A percentile compares a stretch with the other conserved stretches of the same genome.
These are phyloP conservation scores for Stichopus horrens DNA, from an alignment of 53 echinoderm and acorn worm genomes.

Conservation along the genomic window DNA sequence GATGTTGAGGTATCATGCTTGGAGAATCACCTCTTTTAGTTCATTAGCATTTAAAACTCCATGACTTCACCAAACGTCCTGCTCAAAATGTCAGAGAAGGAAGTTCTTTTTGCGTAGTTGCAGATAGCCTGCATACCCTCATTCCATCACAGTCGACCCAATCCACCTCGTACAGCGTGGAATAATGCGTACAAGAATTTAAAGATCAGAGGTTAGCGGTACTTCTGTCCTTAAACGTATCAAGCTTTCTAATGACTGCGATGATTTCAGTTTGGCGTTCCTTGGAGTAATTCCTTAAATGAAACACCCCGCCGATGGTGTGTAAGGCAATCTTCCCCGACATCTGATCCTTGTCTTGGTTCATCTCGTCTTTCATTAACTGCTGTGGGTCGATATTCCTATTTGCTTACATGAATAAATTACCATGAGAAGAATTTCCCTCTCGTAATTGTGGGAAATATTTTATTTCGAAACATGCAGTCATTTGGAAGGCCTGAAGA, in stretches of 20 bases:
- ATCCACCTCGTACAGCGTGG: too few relatives aligned
- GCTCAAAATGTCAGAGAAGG: too few relatives aligned
- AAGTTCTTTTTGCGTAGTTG: too few relatives aligned
- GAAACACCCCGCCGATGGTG: not conserved
- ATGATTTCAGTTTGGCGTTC: not conserved
- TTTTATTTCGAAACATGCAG: not conserved
- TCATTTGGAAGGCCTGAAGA: not conserved
- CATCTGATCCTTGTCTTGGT: not conserved
- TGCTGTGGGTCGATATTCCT: not conserved
- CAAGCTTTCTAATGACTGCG: not conserved
- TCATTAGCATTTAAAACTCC: too few relatives aligned
- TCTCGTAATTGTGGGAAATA: not conserved
- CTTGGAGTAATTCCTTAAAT: not conserved
- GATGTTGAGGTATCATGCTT: too few relatives aligned
- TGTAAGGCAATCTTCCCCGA: not conserved
- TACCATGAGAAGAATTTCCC: not conserved
- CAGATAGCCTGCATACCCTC: too few relatives aligned
- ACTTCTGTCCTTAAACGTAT: too few relatives aligned
- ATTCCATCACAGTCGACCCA: too few relatives aligned
- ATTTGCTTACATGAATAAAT: slow-evolving; percentile 3
- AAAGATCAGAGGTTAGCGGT: too few relatives aligned
- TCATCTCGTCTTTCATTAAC: not conserved
- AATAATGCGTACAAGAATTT: too few relatives aligned
- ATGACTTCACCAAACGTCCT: too few relatives aligned
- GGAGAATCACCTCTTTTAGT: too few relatives aligned